Evolutionary conservation across 1,140 invertebrate species (phyloP), one percentile per base, ranked within the genome.

Genomic region (Panagrolaimus sp.): DNA sequence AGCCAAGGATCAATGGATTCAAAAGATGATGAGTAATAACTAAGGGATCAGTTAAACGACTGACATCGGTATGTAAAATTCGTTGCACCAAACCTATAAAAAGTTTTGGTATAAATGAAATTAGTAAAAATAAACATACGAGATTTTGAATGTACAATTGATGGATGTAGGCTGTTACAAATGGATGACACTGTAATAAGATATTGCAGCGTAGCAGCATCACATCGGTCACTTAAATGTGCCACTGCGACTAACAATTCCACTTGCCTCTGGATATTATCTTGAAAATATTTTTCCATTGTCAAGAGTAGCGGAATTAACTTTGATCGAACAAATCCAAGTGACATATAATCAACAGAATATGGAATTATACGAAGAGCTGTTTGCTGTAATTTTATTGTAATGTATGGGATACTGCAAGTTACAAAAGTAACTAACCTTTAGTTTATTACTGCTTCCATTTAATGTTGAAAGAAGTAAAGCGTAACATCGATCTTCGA

Each of bases 141-240:
- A 61, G 78, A 79, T 63, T 79, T 79, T 9, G 75, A 70, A 66
- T 81, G 79, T 16, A 81, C 75, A 57, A 81, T 74, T 16, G 74
- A 80, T 47, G 81, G 81, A 69, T 81, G 79, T n/a, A 68, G 44
- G 3, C 70, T 71, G n/a, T 67, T 70, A 53, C 80, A 82, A 0
- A 82, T 48, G 3, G 72, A 74, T 0, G 73, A 61, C 9, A 72
- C 68, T 11, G 68, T 72, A 27, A 82, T 57, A n/a, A 81, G 67
- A 43, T 73, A 62, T 9, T 78, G 66, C 2, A 81, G 53, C 9
- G 75, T 80, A 13, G 65, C 47, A 14, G 69, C 45, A 66, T 81
- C 79, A 69, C 79, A 81, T 13, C 79, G 72, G 65, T 81, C 79
- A 46, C 81, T 83, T n/a, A 81, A 71, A 63, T 81, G 73, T 5